Evolutionary conservation across 2,888 invertebrate genomes (phyloP).

Genomic region (Conchocele bisecta): DNA sequence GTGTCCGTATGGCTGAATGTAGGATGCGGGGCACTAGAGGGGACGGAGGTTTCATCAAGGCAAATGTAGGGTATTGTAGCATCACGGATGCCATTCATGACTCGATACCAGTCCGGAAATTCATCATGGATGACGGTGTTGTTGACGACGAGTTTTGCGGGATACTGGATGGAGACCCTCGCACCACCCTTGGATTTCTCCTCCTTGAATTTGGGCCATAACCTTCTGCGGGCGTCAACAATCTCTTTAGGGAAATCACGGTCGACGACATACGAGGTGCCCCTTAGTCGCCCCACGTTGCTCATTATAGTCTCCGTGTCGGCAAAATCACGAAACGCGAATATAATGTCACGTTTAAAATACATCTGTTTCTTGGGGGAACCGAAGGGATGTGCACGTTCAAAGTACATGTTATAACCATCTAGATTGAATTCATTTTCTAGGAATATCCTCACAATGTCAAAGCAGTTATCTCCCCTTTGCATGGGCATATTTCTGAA

Average conservation of each 20-base stretch:
- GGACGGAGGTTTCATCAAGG: too few species aligned
- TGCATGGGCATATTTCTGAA: constrained; percentile 13
- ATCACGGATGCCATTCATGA: not conserved
- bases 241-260: constrained; percentile 4
- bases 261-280: not conserved
- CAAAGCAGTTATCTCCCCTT: constrained; percentile 18
- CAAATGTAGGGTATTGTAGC: not conserved
- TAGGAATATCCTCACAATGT: not conserved
- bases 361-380: not conserved
- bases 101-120: constrained; percentile 6
- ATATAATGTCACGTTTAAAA: not conserved
- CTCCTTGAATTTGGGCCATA: not conserved
- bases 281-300: not conserved
- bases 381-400: constrained; percentile 8
- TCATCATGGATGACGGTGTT: not conserved
- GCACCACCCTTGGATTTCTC: too few species aligned
- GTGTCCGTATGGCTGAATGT: too few species aligned
- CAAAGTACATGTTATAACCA: constrained; percentile 5
- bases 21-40: too few species aligned
- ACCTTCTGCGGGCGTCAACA: not conserved
- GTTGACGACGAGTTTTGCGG: not conserved
- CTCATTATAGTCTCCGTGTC: not conserved
- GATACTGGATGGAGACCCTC: too few species aligned
- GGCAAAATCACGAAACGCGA: not conserved
- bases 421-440: constrained; percentile 13